Evolutionary conservation across 2,888 invertebrate genomes (phyloP), one percentile per base, ranked within the genome.

Genomic region (Anagyrus pseudococci): DNA sequence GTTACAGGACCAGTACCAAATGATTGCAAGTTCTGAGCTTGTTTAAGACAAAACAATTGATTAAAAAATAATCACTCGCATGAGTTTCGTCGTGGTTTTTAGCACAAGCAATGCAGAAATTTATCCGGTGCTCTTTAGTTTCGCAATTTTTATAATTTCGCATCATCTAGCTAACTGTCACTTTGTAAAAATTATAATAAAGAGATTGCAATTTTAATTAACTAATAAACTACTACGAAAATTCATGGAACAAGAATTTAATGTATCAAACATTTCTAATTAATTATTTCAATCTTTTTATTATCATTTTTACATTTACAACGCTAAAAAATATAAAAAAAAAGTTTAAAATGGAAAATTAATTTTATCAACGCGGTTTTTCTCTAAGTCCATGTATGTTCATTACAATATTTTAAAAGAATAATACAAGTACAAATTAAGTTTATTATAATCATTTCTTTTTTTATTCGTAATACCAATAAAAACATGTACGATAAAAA

Each of bases 61-160:
- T 57, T 56, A 58, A 64, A n/a, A 54, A 61, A 54, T 53, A 46
- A 52, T 61, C 58, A 10, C n/a, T n/a, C n/a, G n/a, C n/a, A n/a
- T n/a, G n/a, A n/a, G n/a, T n/a, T n/a, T n/a, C n/a, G n/a, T 37
- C 13, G 26, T 43, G 58, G 61, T 58, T 60, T 37, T 15, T 19
- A 52, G 43, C 19, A 10, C 41, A 49, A 54, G 13, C n/a, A 29
- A 58, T 20, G 47, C 43, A 41, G 8, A 17, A 33, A 23, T 48
- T n/a, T n/a, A n/a, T n/a, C 22, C 33, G 25, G 19, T 43, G 33
- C 17, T 43, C 48, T 54, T 58, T 10, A 48, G 48, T 53, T 62
- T 62, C 54, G 44, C 57, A 53, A 58, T 33, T 53, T 43, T 53
- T 26, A 48, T 10, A 41, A 22, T n/a, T n/a, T n/a, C 40, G 7